Base-by-base conservation (phyloP, 2,113 vertebrate species). In the Callaeas wilsoni region DNA sequence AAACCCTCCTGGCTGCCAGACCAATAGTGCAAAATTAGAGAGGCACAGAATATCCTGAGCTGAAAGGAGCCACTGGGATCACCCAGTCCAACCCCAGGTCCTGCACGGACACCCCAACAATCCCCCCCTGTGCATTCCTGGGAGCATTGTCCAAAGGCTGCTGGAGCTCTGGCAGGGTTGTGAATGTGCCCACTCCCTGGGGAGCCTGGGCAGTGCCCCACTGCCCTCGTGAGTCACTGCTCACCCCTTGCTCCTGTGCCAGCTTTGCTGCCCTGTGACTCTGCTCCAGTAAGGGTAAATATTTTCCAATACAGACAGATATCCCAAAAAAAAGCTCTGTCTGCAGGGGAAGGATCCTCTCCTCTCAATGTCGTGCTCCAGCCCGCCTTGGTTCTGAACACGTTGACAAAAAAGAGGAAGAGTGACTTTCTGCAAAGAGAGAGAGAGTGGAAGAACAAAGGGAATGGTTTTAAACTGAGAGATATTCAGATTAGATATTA, bases 301-400 rank as follows among this genome's bases (percentile, higher is more conserved):
- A 46, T 65, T 33, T 55, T 6, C 46, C 35, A 21, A 1, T 10
- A 5, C 0, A 18, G 4, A 4, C 17, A 60, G 25, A 13, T 50
- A 73, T 44, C 23, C 16, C 26, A 60, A 7, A 2, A 11, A 57
- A 46, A 0, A 81, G 13, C 42, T 91, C 50, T 41, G 37, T 5
- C 42, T 44, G 37, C 41, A 65, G 32, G 46, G 18, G 20, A 77
- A 71, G 56, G 32, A 39, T 35, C 49, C 0, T 0, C 26, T 19
- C 15, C 2, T 13, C 30, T 64, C 2, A 0, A 0, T 19, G 16
- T 16, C 0, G 0, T 30, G 47, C 41, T 89, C 33, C n/a, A 69
- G 68, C 44, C 37, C 3, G 4, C 16, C 53, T 33, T 4, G 3
- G 50, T 32, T 76, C 44, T 35, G 59, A 67, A 76, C n/a, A 26